These are phyloP conservation scores for Platorchestia sp. DNA, from an alignment of 1,140 invertebrate genomes.

Conservation along the genomic window DNA sequence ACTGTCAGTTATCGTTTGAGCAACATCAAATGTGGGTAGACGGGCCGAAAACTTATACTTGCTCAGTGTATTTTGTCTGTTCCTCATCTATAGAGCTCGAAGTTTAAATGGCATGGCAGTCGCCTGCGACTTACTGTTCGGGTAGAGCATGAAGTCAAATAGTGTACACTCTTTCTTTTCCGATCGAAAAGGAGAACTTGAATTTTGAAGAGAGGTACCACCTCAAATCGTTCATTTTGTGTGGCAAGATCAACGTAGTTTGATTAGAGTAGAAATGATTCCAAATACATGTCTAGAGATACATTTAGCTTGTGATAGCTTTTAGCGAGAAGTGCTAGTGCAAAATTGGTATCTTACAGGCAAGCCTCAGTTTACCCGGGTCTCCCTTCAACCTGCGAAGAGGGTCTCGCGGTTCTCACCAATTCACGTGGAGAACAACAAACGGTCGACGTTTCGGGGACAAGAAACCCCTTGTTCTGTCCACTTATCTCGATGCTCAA, in stretches of 20 bases:
- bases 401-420: conserved; percentile 90
- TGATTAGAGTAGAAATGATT: not conserved
- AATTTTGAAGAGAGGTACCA: not conserved
- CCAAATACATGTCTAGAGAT: not conserved
- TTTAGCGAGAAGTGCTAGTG: conserved; percentile 39
- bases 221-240: not conserved
- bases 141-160: conserved; percentile 11
- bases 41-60: not conserved
- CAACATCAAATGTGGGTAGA: not conserved
- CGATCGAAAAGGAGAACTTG: not conserved
- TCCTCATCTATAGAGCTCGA: not conserved
- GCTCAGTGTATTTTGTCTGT: not conserved
- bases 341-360: conserved; percentile 76
- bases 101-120: conserved; percentile 34
- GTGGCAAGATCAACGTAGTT: not conserved
- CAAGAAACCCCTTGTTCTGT: conserved; percentile 92
- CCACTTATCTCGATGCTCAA: conserved; percentile 91
- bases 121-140: not conserved
- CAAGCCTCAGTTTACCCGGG: conserved; percentile 94
- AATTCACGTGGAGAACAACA: conserved; percentile 89
- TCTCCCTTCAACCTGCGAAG: conserved; percentile 94
- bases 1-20: conserved; percentile 2
- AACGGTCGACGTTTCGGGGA: conserved; percentile 80
- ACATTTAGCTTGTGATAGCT: not conserved
- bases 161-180: not conserved